phyloP scores from a whole-genome alignment of 2,888 invertebrate species.

The Hesperia comma region DNA sequence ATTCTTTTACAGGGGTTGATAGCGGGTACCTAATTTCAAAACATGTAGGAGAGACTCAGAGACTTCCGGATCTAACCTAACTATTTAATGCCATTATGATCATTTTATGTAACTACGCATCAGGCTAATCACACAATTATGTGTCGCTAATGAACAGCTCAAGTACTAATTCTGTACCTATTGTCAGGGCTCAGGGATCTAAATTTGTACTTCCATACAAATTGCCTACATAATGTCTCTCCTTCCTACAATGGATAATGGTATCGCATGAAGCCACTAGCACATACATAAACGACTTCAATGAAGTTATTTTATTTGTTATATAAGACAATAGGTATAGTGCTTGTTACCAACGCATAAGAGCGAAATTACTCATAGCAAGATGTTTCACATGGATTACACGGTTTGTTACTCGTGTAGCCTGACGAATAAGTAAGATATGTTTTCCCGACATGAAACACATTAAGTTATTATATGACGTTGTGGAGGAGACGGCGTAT shows the following conservation, averaged over 20 bases:
- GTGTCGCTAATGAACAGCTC: no score
- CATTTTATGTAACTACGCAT: no score
- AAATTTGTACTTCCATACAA: constrained; percentile 12
- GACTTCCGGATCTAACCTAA: no score
- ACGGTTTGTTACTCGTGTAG: constrained; percentile 24
- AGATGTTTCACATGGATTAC: constrained; percentile 13
- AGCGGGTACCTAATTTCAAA: no score
- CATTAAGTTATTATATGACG: constrained; percentile 23
- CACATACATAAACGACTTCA: constrained; percentile 20
- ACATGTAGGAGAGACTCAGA: no score
- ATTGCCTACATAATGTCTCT: constrained; percentile 13
- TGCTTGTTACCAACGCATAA: constrained; percentile 6
- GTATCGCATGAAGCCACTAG: constrained; percentile 31
- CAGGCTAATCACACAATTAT: no score
- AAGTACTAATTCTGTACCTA: background rate
- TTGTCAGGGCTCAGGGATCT: background rate
- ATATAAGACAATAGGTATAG: background rate
- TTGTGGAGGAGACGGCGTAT: background rate
- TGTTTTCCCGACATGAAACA: constrained; percentile 28
- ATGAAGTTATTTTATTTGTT: constrained; percentile 3
- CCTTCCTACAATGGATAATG: constrained; percentile 31
- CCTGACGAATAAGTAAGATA: constrained; percentile 28
- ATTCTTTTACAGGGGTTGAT: no score
- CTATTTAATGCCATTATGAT: no score
- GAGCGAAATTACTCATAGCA: constrained; percentile 17